Evolutionary conservation across 1,140 invertebrate genomes (phyloP).

Genomic region (Hycleus phaleratus): DNA sequence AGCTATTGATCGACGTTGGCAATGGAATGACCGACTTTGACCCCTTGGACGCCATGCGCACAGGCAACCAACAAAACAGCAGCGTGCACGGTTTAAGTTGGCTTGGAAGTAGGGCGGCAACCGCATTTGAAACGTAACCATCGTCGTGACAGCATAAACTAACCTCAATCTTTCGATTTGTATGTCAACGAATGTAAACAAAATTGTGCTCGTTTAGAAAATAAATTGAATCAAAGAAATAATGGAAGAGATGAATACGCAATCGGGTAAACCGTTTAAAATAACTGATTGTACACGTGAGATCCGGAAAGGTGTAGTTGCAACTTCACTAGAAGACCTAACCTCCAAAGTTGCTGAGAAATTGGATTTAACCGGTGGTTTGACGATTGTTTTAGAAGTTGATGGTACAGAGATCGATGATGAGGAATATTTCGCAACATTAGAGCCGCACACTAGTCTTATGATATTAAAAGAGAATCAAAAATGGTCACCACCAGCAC

Average conservation of each 20-base stretch:
- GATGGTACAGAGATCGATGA: constrained; percentile 85
- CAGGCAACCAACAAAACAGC: constrained; percentile 15
- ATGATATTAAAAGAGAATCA: constrained; percentile 69
- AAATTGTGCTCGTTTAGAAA: neutral
- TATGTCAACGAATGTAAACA: neutral
- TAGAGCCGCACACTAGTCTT: constrained; percentile 72
- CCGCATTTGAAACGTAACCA: constrained; percentile 16
- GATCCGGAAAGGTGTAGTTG: constrained; percentile 71
- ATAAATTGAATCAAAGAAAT: neutral
- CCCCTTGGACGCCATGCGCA: constrained; percentile 24
- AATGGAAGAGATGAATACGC: constrained; percentile 33
- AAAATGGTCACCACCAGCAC: constrained; percentile 54
- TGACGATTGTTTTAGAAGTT: constrained; percentile 58
- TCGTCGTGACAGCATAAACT: neutral
- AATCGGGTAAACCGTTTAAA: constrained; percentile 51
- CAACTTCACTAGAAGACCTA: constrained; percentile 65
- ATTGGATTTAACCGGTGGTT: constrained; percentile 44
- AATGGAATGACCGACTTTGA: constrained; percentile 16
- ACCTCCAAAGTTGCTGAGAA: constrained; percentile 61
- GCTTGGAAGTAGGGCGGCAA: constrained; percentile 20
- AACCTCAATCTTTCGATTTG: neutral
- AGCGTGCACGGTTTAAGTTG: neutral
- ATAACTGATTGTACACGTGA: constrained; percentile 64
- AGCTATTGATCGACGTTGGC: neutral
- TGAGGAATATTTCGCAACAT: constrained; percentile 77